phyloP scores from a whole-genome alignment of 2,113 vertebrate genomes.

The Cyanoramphus novaezelandiae region DNA sequence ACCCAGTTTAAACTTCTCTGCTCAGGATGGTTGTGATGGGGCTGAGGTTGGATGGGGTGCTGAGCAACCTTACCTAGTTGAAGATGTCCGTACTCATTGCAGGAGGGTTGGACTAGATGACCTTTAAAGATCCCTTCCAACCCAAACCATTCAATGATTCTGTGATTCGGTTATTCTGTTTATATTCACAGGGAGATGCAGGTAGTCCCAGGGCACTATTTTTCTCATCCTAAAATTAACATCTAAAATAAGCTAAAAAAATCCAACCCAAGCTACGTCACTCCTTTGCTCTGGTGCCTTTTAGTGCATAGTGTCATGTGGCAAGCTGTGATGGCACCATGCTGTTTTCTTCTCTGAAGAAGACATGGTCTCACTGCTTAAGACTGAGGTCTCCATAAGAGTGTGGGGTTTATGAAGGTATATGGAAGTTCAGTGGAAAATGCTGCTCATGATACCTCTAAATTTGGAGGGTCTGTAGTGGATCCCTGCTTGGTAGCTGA shows the following conservation, averaged over 20 bases:
- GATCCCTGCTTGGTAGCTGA: neutral
- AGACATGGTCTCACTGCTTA: neutral
- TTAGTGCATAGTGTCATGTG: neutral
- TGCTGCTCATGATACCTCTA: neutral
- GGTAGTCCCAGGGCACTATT: neutral
- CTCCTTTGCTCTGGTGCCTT: neutral
- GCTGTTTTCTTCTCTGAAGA: neutral
- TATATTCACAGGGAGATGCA: neutral
- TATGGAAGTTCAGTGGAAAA: neutral
- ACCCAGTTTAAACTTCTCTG: neutral
- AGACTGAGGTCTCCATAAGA: neutral
- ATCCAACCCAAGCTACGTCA: neutral
- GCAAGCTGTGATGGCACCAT: neutral
- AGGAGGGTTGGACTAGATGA: neutral
- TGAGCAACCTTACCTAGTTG: neutral
- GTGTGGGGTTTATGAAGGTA: neutral
- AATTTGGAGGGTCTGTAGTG: neutral
- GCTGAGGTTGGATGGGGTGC: rapidly evolving
- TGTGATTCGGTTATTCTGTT: rapidly evolving
- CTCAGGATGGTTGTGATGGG: neutral
- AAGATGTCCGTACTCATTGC: neutral
- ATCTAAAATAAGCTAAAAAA: neutral
- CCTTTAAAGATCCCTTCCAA: neutral
- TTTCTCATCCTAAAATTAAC: neutral
- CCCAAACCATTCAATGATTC: neutral